phyloP scores from a whole-genome alignment of 2,888 invertebrate species.

The Patella ulyssiponensis region DNA sequence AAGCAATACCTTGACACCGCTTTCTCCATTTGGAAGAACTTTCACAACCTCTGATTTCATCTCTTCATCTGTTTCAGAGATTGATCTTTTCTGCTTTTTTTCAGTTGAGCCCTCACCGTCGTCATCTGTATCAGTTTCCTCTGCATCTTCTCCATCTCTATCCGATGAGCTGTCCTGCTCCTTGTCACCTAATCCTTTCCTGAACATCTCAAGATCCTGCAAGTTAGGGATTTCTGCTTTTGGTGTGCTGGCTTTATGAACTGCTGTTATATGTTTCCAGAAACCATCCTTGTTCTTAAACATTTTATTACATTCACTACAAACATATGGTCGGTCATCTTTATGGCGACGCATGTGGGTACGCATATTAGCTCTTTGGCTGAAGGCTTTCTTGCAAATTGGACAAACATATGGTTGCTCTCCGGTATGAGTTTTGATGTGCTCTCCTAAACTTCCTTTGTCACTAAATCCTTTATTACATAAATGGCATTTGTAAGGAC shows the following conservation, averaged over 20 bases:
- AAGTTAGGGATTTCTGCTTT: conserved; percentile 1
- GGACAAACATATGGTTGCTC: conserved; percentile 32
- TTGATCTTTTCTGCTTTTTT: no score
- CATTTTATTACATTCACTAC: conserved; percentile 17
- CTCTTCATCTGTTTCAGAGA: no score
- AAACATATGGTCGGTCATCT: conserved; percentile 14
- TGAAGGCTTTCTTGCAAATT: conserved; percentile 31
- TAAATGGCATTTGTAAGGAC: conserved; percentile 35
- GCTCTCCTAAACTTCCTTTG: conserved; percentile 24
- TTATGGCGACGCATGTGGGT: conserved; percentile 26
- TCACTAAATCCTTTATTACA: conserved; percentile 34
- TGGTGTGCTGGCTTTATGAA: not conserved
- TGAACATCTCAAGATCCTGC: not conserved
- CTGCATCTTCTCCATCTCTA: not conserved
- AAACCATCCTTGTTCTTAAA: conserved; percentile 20
- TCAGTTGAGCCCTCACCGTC: no score
- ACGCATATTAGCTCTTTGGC: conserved; percentile 24
- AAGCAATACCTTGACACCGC: no score
- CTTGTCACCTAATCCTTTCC: not conserved
- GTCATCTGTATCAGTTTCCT: no score
- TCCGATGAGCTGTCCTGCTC: not conserved
- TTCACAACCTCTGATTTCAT: no score
- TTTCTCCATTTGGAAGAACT: no score
- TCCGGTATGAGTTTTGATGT: conserved; percentile 32
- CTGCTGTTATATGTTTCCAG: conserved; percentile 15